Evolutionary conservation across 2,797 vertebrate species (phyloP).

Genomic region (Lemur catta): DNA sequence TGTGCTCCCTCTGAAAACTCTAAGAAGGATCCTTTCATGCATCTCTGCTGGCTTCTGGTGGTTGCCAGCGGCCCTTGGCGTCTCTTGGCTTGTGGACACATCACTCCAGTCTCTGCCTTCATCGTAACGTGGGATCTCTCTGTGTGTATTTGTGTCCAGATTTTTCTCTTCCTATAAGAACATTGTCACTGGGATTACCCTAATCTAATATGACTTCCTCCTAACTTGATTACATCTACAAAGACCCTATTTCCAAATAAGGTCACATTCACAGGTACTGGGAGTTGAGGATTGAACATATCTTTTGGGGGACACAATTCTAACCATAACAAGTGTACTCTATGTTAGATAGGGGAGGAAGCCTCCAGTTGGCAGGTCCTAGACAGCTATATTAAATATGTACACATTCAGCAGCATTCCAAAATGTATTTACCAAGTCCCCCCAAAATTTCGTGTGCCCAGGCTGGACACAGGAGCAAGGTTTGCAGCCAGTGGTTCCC

Average conservation of each 20-base stretch:
- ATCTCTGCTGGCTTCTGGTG: background rate
- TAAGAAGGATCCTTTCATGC: no score
- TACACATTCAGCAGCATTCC: background rate
- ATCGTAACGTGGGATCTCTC: background rate
- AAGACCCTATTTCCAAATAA: background rate
- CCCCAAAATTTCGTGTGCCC: background rate
- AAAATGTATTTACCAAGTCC: background rate
- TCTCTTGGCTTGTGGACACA: background rate
- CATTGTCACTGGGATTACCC: background rate
- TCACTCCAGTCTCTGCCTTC: background rate
- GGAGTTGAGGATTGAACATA: background rate
- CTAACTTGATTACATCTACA: background rate
- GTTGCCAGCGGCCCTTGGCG: background rate
- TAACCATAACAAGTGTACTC: background rate
- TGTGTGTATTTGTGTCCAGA: background rate
- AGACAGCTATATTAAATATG: background rate
- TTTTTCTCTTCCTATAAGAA: background rate
- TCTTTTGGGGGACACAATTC: background rate
- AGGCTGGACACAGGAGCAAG: background rate
- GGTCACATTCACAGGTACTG: background rate
- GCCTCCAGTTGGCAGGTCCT: no score
- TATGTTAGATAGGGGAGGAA: background rate
- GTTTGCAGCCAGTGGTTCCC: background rate
- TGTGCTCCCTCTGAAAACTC: background rate
- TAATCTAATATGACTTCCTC: background rate